Evolutionary conservation across 2,113 vertebrate species (phyloP).

Genomic region (Anhinga anhinga): DNA sequence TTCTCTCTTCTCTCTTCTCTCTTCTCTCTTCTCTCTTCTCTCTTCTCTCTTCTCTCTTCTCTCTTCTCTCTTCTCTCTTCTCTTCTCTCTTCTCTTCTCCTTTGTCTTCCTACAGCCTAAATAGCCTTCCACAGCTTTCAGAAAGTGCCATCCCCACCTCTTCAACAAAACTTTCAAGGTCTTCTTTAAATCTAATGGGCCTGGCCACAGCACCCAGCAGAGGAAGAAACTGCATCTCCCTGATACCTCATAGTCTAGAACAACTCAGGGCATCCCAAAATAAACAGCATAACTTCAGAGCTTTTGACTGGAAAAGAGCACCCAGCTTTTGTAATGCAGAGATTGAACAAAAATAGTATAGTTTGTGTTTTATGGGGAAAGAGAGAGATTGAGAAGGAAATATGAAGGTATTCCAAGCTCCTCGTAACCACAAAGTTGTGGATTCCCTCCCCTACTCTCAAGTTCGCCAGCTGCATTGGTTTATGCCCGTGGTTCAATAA

Average conservation of each 20-base stretch:
- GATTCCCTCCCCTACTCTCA: not conserved
- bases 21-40: too few relatives aligned
- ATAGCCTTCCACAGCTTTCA: not conserved
- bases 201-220: not conserved
- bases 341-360: not conserved
- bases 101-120: not conserved
- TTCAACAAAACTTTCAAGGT: not conserved
- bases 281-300: not conserved
- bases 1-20: too few relatives aligned
- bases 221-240: not conserved
- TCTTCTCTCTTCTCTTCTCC: not conserved
- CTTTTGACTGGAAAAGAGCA: not conserved
- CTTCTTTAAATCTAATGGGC: not conserved
- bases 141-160: not conserved
- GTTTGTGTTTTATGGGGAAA: not conserved
- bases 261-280: not conserved
- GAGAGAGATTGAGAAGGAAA: not conserved
- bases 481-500: not conserved
- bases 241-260: not conserved
- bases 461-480: not conserved
- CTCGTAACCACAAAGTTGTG: not conserved
- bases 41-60: too few relatives aligned
- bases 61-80: not conserved
- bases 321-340: not conserved
- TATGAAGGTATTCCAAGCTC: not conserved